phyloP scores from a whole-genome alignment of 2,797 vertebrate species.

The Cyclura pinguis region DNA sequence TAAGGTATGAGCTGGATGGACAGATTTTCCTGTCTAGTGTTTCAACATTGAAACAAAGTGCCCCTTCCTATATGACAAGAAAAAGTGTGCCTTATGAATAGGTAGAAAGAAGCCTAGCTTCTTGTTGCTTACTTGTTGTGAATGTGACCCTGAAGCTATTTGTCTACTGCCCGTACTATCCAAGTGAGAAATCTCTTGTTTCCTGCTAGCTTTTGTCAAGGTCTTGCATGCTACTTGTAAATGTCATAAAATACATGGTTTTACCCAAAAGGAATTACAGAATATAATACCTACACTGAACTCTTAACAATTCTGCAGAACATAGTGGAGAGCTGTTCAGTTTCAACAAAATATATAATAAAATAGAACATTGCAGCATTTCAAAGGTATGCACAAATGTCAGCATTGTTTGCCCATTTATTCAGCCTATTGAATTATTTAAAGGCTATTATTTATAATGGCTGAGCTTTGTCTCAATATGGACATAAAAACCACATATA shows the following conservation, averaged over 20 bases:
- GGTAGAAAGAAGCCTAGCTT: not conserved
- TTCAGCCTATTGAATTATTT: not conserved
- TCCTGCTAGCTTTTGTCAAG: not conserved
- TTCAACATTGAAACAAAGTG: not conserved
- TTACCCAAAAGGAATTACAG: not conserved
- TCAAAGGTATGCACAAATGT: not conserved
- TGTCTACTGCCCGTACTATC: not conserved
- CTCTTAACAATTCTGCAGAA: not conserved
- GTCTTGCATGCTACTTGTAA: not conserved
- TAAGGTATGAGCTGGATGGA: too few relatives aligned
- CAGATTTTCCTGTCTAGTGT: too few relatives aligned
- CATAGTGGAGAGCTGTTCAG: not conserved
- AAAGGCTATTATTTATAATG: conserved; percentile 40
- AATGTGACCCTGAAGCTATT: not conserved
- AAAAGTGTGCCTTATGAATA: not conserved
- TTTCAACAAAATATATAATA: not conserved
- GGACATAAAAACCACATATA: conserved; percentile 30
- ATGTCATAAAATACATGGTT: not conserved
- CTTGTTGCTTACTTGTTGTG: not conserved
- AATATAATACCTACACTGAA: not conserved
- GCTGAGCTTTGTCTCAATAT: not conserved
- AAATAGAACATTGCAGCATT: conserved; percentile 1
- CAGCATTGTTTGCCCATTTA: conserved; percentile 18
- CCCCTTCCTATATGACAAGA: not conserved
- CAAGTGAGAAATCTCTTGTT: not conserved